phyloP scores from a whole-genome alignment of 53 echinoderm and acorn worm genomes.

The Temnopleurus reevesii region DNA sequence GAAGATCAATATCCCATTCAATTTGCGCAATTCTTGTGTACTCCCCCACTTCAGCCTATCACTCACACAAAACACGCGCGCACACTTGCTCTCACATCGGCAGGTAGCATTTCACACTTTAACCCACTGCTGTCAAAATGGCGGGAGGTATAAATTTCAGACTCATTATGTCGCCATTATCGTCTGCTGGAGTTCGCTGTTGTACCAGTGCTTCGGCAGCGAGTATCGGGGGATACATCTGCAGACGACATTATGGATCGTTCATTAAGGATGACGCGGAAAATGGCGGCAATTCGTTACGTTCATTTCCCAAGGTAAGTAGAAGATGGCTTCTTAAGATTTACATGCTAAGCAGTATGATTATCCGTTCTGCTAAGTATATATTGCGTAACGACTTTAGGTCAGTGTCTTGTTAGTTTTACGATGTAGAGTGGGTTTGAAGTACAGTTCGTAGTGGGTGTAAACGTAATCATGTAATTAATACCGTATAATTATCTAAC shows the following conservation, averaged over 20 bases:
- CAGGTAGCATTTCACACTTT: not conserved
- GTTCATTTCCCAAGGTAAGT: slow-evolving; percentile 8
- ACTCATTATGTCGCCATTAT: slow-evolving; percentile 35
- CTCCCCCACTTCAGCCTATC: too few relatives aligned
- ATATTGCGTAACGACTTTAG: not conserved
- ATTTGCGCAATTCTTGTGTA: not conserved
- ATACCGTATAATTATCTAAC: too few relatives aligned
- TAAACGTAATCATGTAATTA: not conserved
- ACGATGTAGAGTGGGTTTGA: not conserved
- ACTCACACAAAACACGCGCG: too few relatives aligned
- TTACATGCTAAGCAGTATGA: too few relatives aligned
- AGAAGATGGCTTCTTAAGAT: not conserved
- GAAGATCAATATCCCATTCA: slow-evolving; percentile 40
- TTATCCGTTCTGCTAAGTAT: too few relatives aligned
- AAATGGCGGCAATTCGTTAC: not conserved
- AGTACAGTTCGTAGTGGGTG: too few relatives aligned
- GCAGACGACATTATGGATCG: not conserved
- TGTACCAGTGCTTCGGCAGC: not conserved
- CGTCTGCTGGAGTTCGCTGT: not conserved
- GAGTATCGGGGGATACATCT: not conserved
- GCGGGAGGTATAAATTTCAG: slow-evolving; percentile 36
- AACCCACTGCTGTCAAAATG: not conserved
- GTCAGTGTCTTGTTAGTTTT: not conserved
- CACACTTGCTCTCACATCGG: not conserved
- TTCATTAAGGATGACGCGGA: not conserved